A percentile compares a stretch with the other conserved stretches of the same genome.
phyloP scores from a whole-genome alignment of 2,888 invertebrate species.

The Lysandra coridon region DNA sequence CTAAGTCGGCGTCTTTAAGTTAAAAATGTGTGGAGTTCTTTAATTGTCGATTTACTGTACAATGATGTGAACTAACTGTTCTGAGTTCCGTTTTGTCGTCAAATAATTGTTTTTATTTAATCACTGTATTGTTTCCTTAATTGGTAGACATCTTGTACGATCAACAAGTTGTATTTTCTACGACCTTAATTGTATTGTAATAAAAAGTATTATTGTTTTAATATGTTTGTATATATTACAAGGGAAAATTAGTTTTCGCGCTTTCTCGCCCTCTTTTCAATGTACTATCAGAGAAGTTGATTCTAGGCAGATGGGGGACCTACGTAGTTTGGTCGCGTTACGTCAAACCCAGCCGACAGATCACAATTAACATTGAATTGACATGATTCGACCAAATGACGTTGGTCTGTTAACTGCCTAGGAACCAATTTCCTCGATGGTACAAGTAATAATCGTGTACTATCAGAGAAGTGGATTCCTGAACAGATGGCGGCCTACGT shows the following conservation, averaged over 20 bases:
- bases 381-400: too few relatives aligned
- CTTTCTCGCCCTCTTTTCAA: neutral
- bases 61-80: conserved; percentile 39
- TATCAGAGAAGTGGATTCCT: too few relatives aligned
- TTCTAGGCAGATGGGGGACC: too few relatives aligned
- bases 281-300: too few relatives aligned
- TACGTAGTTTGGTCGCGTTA: too few relatives aligned
- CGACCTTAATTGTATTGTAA: neutral
- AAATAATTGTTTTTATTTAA: conserved; percentile 8
- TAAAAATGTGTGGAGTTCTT: conserved; percentile 31
- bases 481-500: too few relatives aligned
- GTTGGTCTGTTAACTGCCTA: too few relatives aligned
- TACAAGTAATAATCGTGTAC: too few relatives aligned
- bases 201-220: neutral
- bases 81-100: conserved; percentile 46
- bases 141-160: neutral
- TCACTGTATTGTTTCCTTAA: conserved; percentile 1
- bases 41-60: conserved; percentile 22
- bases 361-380: too few relatives aligned
- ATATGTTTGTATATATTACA: too few relatives aligned
- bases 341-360: too few relatives aligned
- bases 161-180: neutral
- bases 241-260: neutral
- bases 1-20: conserved; percentile 38
- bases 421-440: too few relatives aligned